A percentile compares a stretch with the other conserved stretches of the same genome.
phyloP scores from a whole-genome alignment of 2,797 vertebrate genomes.

The Mastacembelus armatus region DNA sequence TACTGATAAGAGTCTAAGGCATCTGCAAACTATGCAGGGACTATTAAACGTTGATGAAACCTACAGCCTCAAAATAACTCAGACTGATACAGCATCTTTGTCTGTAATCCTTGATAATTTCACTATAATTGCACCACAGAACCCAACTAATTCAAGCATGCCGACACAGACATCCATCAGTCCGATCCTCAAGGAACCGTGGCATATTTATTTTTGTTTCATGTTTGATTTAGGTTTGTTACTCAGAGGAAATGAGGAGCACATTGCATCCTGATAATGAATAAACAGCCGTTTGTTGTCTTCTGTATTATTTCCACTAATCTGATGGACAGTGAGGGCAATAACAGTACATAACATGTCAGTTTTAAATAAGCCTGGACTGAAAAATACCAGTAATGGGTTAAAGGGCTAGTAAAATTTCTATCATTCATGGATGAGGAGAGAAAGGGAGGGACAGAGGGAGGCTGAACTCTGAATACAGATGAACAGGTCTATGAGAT shows the following conservation, averaged over 20 bases:
- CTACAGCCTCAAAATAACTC: conserved; percentile 27
- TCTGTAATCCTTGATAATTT: conserved; percentile 42
- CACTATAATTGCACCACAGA: conserved; percentile 30
- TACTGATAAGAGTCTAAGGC: conserved; percentile 46
- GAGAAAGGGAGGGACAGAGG: background rate
- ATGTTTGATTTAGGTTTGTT: conserved; percentile 29
- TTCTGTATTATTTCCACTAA: conserved; percentile 41
- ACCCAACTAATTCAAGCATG: conserved; percentile 39
- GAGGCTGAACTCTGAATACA: conserved; percentile 61
- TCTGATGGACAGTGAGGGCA: conserved; percentile 36
- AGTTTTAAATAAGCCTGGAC: conserved; percentile 39
- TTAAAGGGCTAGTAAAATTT: conserved; percentile 39
- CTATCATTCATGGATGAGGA: conserved; percentile 40
- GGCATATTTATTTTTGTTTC: conserved; percentile 47
- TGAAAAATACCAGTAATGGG: conserved; percentile 39
- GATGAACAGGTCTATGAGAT: conserved; percentile 52
- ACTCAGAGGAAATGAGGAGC: conserved; percentile 10
- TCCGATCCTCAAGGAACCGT: conserved; percentile 37
- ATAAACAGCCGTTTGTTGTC: conserved; percentile 5
- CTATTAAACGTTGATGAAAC: conserved; percentile 43
- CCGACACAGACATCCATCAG: conserved; percentile 41
- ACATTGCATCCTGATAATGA: conserved; percentile 14
- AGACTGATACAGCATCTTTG: conserved; percentile 13
- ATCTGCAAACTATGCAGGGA: conserved; percentile 22
- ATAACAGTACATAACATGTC: conserved; percentile 46